Conservation (phyloP, 2,113 vertebrate genomes). For the Pelvicachromis taeniatus region DNA sequence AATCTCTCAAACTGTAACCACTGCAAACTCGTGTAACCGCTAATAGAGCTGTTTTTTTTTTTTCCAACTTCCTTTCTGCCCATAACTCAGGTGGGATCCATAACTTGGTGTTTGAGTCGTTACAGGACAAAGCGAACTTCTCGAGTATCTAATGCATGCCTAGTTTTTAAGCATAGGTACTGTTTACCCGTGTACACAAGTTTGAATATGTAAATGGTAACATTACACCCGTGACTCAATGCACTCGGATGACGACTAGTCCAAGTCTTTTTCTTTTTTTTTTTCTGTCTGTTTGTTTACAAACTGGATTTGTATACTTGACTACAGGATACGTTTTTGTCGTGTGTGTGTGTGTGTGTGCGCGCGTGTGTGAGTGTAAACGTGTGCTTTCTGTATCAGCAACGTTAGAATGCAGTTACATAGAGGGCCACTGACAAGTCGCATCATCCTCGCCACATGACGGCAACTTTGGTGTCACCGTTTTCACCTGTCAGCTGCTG, state of each 20-base stretch:
- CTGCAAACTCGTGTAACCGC: neutral
- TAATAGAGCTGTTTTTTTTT: neutral
- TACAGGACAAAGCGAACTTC: constrained; percentile 22
- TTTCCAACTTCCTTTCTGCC: neutral
- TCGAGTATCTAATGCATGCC: constrained; percentile 63
- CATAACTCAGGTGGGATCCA: constrained; percentile 3
- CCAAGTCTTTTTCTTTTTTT: constrained; percentile 16
- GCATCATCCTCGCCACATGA: neutral
- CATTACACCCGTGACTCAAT: constrained; percentile 62
- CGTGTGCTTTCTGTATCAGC: constrained; percentile 48
- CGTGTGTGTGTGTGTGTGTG: constrained; percentile 2
- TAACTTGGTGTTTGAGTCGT: neutral
- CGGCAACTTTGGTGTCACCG: neutral
- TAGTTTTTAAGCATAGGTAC: constrained; percentile 56
- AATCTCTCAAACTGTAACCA: neutral
- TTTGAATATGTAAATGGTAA: constrained; percentile 58
- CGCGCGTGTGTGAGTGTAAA: constrained; percentile 27
- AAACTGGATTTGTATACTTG: constrained; percentile 57
- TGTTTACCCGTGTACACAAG: constrained; percentile 54
- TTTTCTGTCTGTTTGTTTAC: constrained; percentile 22
- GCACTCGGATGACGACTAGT: constrained; percentile 49
- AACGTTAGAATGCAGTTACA: constrained; percentile 34
- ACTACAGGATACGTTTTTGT: constrained; percentile 36
- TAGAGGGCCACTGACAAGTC: constrained; percentile 32
- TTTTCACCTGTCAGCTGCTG: constrained; percentile 2